Base-by-base conservation (phyloP, 1,140 invertebrate species). In the Ostrea denselamellosa region DNA sequence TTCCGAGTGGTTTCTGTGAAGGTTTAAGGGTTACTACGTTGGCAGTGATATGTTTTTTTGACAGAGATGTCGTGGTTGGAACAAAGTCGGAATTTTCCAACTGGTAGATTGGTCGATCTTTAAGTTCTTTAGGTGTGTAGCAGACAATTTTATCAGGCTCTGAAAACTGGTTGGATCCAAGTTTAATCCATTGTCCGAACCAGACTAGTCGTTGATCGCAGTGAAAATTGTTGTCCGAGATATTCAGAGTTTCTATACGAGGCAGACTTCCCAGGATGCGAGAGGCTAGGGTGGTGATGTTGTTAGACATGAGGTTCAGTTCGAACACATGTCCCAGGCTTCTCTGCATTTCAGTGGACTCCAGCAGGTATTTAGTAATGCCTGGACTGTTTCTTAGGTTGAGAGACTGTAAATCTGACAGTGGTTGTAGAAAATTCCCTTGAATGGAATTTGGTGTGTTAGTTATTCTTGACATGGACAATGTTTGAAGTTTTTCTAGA, bases 311-410 rank as follows among this genome's bases (percentile, higher is more conserved):
- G 4, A 92, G 19, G 65, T 92, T 90, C 2, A 92, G 28, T 5
- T 90, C 65, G 8, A 53, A 52, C 7, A 92, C 17, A 58, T 83
- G 86, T 89, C 89, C 19, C 85, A 91, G 90, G 97, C 96, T 12
- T 96, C 96, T 22, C 96, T 98, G 94, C 9, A 97, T 96, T 0
- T 97, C 96, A 19, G 96, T 87, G 28, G 93, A 92, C 10, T 96
- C 96, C 52, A 97, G 92, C 54, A 97, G 95, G 91, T 96, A 96
- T 17, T 95, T 94, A 1, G 96, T 96, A 65, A 98, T 94, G 22
- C 95, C 95, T 0, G 97, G 96, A 93, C 97, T 98, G 83, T 96
- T 95, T 81, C 97, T 96, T 53, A 98, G 94, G 93, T 97, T 96
- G 52, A 98, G 95, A 85, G 95, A 96, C 91, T 96, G 95, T 54